These are phyloP conservation scores for Molanna angustata DNA, from an alignment of 2,888 invertebrate genomes.

Conservation along the genomic window DNA sequence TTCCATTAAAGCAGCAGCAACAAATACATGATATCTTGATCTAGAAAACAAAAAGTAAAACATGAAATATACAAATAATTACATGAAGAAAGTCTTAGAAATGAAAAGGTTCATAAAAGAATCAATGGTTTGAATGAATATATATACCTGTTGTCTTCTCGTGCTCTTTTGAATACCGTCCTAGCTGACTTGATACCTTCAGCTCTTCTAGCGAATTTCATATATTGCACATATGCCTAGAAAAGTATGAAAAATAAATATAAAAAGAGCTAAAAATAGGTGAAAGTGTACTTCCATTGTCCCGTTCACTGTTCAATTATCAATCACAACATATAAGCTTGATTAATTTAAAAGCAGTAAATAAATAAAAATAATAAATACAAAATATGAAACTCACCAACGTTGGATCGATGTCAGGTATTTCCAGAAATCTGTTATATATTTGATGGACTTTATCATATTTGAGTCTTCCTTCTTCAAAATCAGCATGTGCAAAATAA, in stretches of 20 bases:
- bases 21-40: conserved; percentile 89
- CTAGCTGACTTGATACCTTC: conserved; percentile 98
- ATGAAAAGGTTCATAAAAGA: neutral
- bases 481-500: conserved; percentile 98
- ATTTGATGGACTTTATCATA: conserved; percentile 96
- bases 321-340: too few relatives aligned
- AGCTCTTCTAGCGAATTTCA: conserved; percentile 96
- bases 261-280: too few relatives aligned
- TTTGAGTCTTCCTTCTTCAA: conserved; percentile 94
- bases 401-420: conserved; percentile 91
- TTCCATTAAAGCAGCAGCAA: conserved; percentile 97
- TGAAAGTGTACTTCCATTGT: too few relatives aligned
- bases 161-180: conserved; percentile 89
- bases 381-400: conserved; percentile 58
- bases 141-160: conserved; percentile 74
- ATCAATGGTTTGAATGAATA: neutral
- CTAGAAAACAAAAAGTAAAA: too few relatives aligned
- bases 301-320: too few relatives aligned
- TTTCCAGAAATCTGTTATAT: conserved; percentile 87
- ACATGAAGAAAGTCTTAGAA: too few relatives aligned
- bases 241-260: conserved; percentile 29
- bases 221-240: conserved; percentile 95
- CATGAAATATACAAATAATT: too few relatives aligned
- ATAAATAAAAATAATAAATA: neutral
- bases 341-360: too few relatives aligned